Percentiles rank a stretch among this genome's conserved stretches.
Conservation (phyloP, 2,888 invertebrate genomes). For the Hypselothyrea guttata region DNA sequence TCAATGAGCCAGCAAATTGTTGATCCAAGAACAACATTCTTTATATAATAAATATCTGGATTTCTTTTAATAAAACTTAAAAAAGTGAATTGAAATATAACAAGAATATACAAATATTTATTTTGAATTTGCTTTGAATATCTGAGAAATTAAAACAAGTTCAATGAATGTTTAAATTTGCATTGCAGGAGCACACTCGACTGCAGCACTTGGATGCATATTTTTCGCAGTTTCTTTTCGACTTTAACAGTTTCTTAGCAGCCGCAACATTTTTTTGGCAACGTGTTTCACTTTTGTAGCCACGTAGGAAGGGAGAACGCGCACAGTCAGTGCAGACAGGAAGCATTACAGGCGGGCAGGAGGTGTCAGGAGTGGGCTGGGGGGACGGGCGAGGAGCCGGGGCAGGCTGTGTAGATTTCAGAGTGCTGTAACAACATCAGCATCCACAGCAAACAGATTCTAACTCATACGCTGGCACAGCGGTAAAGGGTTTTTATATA, state of each 20-base stretch:
- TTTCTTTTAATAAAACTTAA: too few relatives aligned
- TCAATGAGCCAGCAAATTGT: too few relatives aligned
- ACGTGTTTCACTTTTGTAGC: constrained; percentile 48
- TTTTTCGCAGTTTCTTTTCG: neutral
- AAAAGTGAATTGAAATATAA: too few relatives aligned
- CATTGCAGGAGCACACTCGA: too few relatives aligned
- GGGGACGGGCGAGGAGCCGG: neutral
- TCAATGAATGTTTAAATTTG: too few relatives aligned
- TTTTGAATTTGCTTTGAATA: too few relatives aligned
- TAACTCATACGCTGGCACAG: constrained; percentile 1
- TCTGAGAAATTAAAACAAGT: too few relatives aligned
- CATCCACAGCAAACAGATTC: constrained; percentile 9
- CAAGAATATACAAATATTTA: too few relatives aligned
- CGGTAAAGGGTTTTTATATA: neutral
- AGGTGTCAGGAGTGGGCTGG: neutral
- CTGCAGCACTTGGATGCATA: too few relatives aligned
- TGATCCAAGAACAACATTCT: too few relatives aligned
- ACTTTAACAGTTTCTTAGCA: constrained; percentile 34
- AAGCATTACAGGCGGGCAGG: neutral
- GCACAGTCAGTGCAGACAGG: constrained; percentile 10
- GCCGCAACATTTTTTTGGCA: constrained; percentile 52
- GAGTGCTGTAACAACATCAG: constrained; percentile 11
- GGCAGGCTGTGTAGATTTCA: neutral
- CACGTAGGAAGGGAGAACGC: too few relatives aligned
- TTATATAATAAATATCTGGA: too few relatives aligned